These are phyloP conservation scores for Drosophila nikananu DNA, from an alignment of 1,140 invertebrate species.

Conservation along the genomic window DNA sequence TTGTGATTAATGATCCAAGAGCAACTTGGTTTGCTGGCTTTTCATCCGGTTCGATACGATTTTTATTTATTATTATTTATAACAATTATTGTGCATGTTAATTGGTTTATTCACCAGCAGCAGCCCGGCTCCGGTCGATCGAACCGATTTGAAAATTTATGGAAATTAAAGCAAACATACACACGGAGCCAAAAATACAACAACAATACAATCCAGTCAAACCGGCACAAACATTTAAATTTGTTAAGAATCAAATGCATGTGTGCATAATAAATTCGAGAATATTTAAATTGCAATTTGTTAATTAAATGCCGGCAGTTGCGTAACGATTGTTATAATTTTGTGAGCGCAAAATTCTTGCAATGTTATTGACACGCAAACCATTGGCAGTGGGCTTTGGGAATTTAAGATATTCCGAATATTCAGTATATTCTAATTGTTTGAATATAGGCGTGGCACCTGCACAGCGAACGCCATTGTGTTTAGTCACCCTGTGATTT, in stretches of 20 bases:
- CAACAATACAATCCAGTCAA: slow-evolving; percentile 33
- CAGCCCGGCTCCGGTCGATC: slow-evolving; percentile 15
- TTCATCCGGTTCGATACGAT: slow-evolving; percentile 64
- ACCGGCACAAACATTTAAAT: slow-evolving; percentile 45
- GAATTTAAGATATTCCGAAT: slow-evolving; percentile 19
- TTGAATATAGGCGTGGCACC: slow-evolving; percentile 21
- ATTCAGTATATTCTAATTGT: slow-evolving; percentile 37
- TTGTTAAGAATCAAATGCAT: slow-evolving; percentile 29
- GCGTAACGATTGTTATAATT: slow-evolving; percentile 58
- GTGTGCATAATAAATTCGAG: slow-evolving; percentile 49
- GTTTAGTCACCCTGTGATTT: slow-evolving; percentile 68
- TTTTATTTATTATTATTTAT: slow-evolving; percentile 39
- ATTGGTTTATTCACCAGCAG: slow-evolving; percentile 75
- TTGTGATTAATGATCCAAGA: slow-evolving; percentile 53
- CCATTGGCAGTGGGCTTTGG: slow-evolving; percentile 13
- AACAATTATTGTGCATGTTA: slow-evolving; percentile 60
- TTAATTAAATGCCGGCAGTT: slow-evolving; percentile 71
- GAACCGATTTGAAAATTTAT: slow-evolving; percentile 51
- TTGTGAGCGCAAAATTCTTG: slow-evolving; percentile 32
- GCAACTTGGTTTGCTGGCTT: slow-evolving; percentile 33
- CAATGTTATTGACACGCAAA: slow-evolving; percentile 60
- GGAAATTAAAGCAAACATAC: slow-evolving; percentile 43
- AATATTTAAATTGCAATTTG: slow-evolving; percentile 53
- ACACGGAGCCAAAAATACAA: slow-evolving; percentile 20
- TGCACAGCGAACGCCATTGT: slow-evolving; percentile 23